Evolutionary conservation across 2,113 vertebrate genomes (phyloP).

Genomic region (Meles meles): DNA sequence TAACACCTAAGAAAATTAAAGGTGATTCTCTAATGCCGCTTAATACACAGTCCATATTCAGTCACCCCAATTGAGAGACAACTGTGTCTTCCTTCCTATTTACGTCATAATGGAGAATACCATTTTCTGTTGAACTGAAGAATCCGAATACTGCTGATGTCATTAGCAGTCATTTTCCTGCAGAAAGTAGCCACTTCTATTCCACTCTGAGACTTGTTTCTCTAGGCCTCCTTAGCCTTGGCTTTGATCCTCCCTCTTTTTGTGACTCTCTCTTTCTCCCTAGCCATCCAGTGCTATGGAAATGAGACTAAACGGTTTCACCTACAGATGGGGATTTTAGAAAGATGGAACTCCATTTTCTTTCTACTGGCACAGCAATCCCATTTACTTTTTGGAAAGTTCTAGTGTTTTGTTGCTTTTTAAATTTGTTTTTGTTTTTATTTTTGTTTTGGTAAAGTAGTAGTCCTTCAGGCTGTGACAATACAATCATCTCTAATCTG

Average conservation of each 20-base stretch:
- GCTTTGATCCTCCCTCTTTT: neutral
- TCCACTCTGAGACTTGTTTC: neutral
- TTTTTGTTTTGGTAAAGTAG: neutral
- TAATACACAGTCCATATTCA: no score
- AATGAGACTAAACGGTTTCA: neutral
- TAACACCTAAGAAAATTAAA: neutral
- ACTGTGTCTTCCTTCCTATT: neutral
- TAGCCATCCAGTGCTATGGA: neutral
- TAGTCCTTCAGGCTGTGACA: neutral
- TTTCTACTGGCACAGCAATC: neutral
- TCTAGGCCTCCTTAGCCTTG: neutral
- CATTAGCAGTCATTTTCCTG: neutral
- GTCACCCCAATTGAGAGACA: neutral
- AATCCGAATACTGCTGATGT: neutral
- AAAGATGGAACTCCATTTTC: neutral
- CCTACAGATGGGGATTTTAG: neutral
- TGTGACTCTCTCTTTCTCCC: no score
- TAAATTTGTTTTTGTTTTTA: neutral
- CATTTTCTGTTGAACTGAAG: neutral
- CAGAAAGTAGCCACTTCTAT: neutral
- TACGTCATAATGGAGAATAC: neutral
- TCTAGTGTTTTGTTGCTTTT: neutral
- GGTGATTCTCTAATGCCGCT: neutral
- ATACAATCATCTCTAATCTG: neutral
- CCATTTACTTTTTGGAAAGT: neutral